A percentile compares a stretch with the other conserved stretches of the same genome.
Evolutionary conservation across 2,113 vertebrate species (phyloP).

Genomic region (Carollia perspicillata): DNA sequence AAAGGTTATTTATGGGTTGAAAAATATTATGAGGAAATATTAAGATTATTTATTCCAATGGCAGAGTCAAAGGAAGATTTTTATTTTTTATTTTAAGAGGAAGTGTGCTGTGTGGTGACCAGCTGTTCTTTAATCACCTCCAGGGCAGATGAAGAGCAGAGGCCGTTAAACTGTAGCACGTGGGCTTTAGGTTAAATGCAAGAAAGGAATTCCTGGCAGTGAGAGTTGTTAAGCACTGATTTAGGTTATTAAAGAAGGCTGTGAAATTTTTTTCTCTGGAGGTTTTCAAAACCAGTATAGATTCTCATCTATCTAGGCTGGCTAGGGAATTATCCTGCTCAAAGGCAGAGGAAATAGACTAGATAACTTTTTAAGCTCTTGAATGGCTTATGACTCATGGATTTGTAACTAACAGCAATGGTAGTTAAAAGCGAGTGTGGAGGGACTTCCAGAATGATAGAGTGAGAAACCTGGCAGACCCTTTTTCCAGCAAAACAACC

Average conservation of each 20-base stretch:
- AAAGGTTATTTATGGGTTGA: not conserved
- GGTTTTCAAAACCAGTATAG: conserved; percentile 68
- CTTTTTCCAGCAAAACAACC: not conserved
- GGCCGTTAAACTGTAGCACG: conserved; percentile 33
- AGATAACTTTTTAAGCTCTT: conserved; percentile 42
- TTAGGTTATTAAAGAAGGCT: conserved; percentile 68
- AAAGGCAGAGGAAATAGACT: conserved; percentile 60
- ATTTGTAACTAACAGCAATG: conserved; percentile 29
- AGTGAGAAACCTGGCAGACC: not conserved
- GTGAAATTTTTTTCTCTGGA: conserved; percentile 51
- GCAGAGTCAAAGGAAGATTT: not conserved
- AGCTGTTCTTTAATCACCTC: conserved; percentile 50
- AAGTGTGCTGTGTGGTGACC: not conserved
- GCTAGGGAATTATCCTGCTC: conserved; percentile 56
- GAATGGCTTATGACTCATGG: not conserved
- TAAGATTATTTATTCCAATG: conserved; percentile 39
- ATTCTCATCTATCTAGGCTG: conserved; percentile 61
- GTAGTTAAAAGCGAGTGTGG: not conserved
- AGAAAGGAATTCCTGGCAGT: conserved; percentile 47
- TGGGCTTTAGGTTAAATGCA: conserved; percentile 7
- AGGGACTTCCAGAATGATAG: not conserved
- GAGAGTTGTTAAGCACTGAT: conserved; percentile 57
- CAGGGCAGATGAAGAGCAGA: not conserved
- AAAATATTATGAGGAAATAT: conserved; percentile 2
- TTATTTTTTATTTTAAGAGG: not conserved